phyloP scores from a whole-genome alignment of 1,140 invertebrate species.

The Drosophila triauraria region DNA sequence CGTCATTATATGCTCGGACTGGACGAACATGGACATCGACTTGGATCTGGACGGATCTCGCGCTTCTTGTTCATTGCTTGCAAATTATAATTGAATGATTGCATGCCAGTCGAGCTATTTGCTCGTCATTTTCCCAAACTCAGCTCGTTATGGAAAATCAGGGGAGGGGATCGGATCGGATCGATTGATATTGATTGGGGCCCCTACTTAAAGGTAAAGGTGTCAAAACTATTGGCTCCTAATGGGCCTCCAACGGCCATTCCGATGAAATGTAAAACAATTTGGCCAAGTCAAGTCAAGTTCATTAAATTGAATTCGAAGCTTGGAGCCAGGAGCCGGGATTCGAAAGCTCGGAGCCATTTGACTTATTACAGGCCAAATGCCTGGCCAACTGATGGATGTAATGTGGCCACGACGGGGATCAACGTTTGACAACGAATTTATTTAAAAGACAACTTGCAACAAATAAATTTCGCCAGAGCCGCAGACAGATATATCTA shows the following conservation, averaged over 20 bases:
- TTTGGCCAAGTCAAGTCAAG: slow-evolving; percentile 56
- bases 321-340: not conserved
- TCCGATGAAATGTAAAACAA: slow-evolving; percentile 32
- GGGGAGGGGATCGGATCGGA: slow-evolving; percentile 15
- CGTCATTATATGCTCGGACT: slow-evolving; percentile 46
- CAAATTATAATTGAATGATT: slow-evolving; percentile 83
- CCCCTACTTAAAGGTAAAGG: slow-evolving; percentile 52
- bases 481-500: slow-evolving; percentile 7
- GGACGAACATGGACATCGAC: slow-evolving; percentile 43
- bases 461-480: slow-evolving; percentile 77
- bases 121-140: slow-evolving; percentile 68
- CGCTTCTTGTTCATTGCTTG: slow-evolving; percentile 44
- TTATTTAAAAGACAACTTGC: slow-evolving; percentile 82
- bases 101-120: slow-evolving; percentile 74
- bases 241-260: slow-evolving; percentile 23
- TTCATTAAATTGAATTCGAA: slow-evolving; percentile 78
- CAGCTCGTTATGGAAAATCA: slow-evolving; percentile 42
- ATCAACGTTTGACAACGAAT: slow-evolving; percentile 74
- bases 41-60: slow-evolving; percentile 50
- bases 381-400: slow-evolving; percentile 60
- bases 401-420: slow-evolving; percentile 49
- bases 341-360: slow-evolving; percentile 21
- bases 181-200: slow-evolving; percentile 66
- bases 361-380: slow-evolving; percentile 64
- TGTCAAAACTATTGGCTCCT: slow-evolving; percentile 75